Evolutionary conservation across 2,797 vertebrate genomes (phyloP).

Genomic region (Gouania willdenowi): DNA sequence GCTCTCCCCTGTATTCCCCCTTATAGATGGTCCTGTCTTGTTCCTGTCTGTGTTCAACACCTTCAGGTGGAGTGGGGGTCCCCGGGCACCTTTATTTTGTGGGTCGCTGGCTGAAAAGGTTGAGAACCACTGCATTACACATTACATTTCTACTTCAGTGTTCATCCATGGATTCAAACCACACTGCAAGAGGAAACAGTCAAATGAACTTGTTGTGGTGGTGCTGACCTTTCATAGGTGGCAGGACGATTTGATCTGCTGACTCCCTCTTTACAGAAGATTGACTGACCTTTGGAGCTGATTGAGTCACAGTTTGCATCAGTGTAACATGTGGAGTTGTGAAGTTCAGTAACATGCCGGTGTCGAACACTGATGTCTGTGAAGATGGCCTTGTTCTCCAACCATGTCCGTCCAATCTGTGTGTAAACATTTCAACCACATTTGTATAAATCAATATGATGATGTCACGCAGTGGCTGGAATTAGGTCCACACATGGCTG

Average conservation of each 20-base stretch:
- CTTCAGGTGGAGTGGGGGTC: too few relatives aligned
- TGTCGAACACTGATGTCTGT: slow-evolving; percentile 10
- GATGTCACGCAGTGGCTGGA: slow-evolving; percentile 24
- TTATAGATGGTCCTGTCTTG: too few relatives aligned
- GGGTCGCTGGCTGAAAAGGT: too few relatives aligned
- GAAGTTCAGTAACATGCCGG: slow-evolving; percentile 30
- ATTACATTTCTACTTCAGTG: slow-evolving; percentile 13
- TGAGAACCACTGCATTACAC: too few relatives aligned
- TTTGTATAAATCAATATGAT: slow-evolving; percentile 17
- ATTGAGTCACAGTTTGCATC: slow-evolving; percentile 36
- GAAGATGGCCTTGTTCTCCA: slow-evolving; percentile 27
- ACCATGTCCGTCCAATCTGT: slow-evolving; percentile 24
- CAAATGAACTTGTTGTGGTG: slow-evolving; percentile 21
- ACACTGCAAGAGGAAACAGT: background rate
- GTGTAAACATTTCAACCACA: slow-evolving; percentile 24
- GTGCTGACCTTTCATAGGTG: slow-evolving; percentile 7
- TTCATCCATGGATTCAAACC: slow-evolving; percentile 29
- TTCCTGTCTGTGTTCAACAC: too few relatives aligned
- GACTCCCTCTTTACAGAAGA: slow-evolving; percentile 11
- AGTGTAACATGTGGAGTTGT: slow-evolving; percentile 20
- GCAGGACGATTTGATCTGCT: slow-evolving; percentile 21
- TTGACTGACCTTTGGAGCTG: slow-evolving; percentile 21
- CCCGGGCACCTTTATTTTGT: too few relatives aligned
- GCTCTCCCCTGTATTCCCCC: too few relatives aligned
- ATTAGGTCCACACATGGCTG: too few relatives aligned